These are phyloP conservation scores for Novumbra hubbsi DNA, from an alignment of 2,797 vertebrate genomes.

Conservation along the genomic window DNA sequence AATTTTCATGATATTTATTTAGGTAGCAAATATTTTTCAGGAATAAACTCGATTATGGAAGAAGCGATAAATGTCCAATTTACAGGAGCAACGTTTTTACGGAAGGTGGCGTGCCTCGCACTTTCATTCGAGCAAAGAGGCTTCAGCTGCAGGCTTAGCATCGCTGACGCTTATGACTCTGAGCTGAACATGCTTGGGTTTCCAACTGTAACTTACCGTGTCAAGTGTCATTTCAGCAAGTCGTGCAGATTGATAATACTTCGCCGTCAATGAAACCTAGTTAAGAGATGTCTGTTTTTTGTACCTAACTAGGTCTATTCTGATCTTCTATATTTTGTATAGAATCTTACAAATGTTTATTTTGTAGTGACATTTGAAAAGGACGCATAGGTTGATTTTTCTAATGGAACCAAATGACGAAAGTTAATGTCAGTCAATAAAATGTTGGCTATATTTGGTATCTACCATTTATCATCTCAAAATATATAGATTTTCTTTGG, in stretches of 20 bases:
- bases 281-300: neutral
- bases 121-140: neutral
- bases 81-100: constrained; percentile 22
- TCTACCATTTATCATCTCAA: neutral
- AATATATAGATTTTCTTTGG: neutral
- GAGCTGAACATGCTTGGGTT: neutral
- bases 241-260: neutral
- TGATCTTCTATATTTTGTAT: neutral
- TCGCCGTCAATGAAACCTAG: neutral
- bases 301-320: neutral
- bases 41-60: neutral
- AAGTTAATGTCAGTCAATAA: neutral
- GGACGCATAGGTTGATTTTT: neutral
- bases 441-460: neutral
- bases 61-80: neutral
- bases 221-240: neutral
- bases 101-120: constrained; percentile 40
- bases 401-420: neutral
- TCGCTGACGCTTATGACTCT: neutral
- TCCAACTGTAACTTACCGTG: constrained; percentile 1
- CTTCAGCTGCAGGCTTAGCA: neutral
- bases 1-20: neutral
- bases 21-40: neutral
- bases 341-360: neutral
- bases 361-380: neutral